A percentile compares a stretch with the other conserved stretches of the same genome.
phyloP scores from a whole-genome alignment of 2,888 invertebrate species.

The Sisyra nigra region DNA sequence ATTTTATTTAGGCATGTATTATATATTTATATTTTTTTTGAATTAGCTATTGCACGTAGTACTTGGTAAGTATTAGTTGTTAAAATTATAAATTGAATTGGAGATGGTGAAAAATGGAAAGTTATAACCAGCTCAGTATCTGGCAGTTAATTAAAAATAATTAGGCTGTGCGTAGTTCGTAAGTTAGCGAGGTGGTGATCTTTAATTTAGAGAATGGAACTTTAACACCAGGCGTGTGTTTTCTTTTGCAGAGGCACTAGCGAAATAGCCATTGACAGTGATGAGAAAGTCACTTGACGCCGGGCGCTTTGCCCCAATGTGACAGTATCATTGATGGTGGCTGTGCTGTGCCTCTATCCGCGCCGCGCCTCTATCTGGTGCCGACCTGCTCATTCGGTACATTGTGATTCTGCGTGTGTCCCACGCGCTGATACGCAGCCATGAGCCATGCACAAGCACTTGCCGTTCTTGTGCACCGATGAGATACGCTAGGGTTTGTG shows the following conservation, averaged over 20 bases:
- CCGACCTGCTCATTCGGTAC: slow-evolving; percentile 4
- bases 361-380: slow-evolving; percentile 3
- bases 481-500: slow-evolving; percentile 3
- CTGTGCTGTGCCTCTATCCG: slow-evolving; percentile 8
- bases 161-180: too few relatives aligned
- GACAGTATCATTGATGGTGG: slow-evolving; percentile 8
- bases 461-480: slow-evolving; percentile 2
- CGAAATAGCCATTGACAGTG: slow-evolving; percentile 21
- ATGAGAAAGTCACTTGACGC: slow-evolving; percentile 11
- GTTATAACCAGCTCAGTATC: too few relatives aligned
- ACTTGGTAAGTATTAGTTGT: too few relatives aligned
- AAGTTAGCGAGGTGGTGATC: too few relatives aligned
- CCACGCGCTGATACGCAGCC: background rate
- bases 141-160: too few relatives aligned
- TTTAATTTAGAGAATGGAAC: background rate
- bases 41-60: too few relatives aligned
- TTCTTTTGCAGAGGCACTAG: slow-evolving; percentile 29
- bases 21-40: too few relatives aligned
- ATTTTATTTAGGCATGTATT: too few relatives aligned
- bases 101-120: too few relatives aligned
- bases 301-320: slow-evolving; percentile 10
- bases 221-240: slow-evolving; percentile 26
- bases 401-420: slow-evolving; percentile 5
- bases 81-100: too few relatives aligned
- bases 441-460: slow-evolving; percentile 1